These are phyloP conservation scores for Mamestra configurata DNA, from an alignment of 1,140 invertebrate genomes.

Conservation along the genomic window DNA sequence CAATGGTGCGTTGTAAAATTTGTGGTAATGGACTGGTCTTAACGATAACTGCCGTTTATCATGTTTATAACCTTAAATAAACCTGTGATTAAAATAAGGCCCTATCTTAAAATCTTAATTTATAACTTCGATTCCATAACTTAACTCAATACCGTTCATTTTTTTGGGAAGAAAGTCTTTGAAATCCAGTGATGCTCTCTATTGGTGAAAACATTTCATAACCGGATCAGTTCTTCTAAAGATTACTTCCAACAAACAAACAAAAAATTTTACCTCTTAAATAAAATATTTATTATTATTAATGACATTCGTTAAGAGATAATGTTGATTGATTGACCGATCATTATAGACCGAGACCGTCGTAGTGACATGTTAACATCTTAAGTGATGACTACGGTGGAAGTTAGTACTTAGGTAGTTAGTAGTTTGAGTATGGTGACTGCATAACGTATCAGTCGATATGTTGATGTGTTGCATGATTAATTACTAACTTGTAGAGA, in stretches of 20 bases:
- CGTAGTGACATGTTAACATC: neutral
- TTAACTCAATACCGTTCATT: too few relatives aligned
- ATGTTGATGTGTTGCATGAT: neutral
- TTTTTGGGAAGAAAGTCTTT: too few relatives aligned
- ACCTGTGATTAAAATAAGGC: neutral
- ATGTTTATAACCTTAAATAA: neutral
- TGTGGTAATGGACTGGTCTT: neutral
- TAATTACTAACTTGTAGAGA: neutral
- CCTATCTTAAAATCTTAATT: too few relatives aligned
- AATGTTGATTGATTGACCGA: neutral
- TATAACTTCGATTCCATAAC: too few relatives aligned
- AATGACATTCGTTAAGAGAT: too few relatives aligned
- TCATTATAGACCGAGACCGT: neutral
- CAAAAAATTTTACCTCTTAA: too few relatives aligned
- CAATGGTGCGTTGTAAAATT: slow-evolving; percentile 4
- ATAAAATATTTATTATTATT: too few relatives aligned
- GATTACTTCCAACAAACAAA: too few relatives aligned
- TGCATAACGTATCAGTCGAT: neutral
- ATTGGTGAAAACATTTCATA: too few relatives aligned
- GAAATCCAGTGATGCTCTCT: too few relatives aligned
- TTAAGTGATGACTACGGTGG: neutral
- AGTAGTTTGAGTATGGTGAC: neutral
- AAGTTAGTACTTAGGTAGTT: neutral
- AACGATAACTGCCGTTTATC: neutral
- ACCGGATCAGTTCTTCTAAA: too few relatives aligned